These are phyloP conservation scores for Coranthus polyacanthus DNA, from an alignment of 2,797 vertebrate genomes.

Conservation along the genomic window DNA sequence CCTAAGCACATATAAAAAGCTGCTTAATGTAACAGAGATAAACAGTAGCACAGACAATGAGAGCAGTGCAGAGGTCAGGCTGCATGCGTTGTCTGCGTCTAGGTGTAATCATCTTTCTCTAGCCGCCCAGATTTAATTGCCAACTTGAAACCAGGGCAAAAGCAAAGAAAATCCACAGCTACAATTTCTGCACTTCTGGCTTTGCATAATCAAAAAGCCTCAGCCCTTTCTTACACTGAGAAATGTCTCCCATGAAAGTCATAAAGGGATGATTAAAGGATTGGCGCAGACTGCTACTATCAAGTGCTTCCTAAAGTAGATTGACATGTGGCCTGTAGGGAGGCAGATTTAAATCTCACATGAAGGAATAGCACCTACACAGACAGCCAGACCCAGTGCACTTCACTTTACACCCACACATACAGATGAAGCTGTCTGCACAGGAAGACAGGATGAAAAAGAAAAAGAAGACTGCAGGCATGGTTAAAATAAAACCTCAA, in stretches of 20 bases:
- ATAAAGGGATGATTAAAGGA: conserved; percentile 40
- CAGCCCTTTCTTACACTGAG: conserved; percentile 19
- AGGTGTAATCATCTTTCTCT: conserved; percentile 14
- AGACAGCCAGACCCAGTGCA: conserved; percentile 1
- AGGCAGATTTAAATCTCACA: conserved; percentile 24
- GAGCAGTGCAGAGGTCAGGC: conserved; percentile 41
- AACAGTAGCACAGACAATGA: conserved; percentile 33
- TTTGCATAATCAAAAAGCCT: conserved; percentile 38
- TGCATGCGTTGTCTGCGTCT: conserved; percentile 7
- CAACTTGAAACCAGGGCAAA: conserved; percentile 21
- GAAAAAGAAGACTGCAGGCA: no score
- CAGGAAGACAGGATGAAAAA: conserved; percentile 25
- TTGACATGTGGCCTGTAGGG: conserved; percentile 14
- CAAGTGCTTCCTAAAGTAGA: conserved; percentile 20
- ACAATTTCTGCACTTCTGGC: conserved; percentile 7
- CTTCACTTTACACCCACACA: conserved; percentile 22
- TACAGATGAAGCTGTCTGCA: conserved; percentile 20
- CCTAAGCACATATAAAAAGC: conserved; percentile 42
- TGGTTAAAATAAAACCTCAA: background rate
- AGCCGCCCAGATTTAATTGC: conserved; percentile 41
- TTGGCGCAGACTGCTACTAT: conserved; percentile 1
- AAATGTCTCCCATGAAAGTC: conserved; percentile 28
- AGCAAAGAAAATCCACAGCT: background rate
- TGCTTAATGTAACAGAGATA: conserved; percentile 56
- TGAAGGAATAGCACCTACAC: background rate